Base-by-base conservation (phyloP, 2,113 vertebrate genomes). In the Mirounga angustirostris region DNA sequence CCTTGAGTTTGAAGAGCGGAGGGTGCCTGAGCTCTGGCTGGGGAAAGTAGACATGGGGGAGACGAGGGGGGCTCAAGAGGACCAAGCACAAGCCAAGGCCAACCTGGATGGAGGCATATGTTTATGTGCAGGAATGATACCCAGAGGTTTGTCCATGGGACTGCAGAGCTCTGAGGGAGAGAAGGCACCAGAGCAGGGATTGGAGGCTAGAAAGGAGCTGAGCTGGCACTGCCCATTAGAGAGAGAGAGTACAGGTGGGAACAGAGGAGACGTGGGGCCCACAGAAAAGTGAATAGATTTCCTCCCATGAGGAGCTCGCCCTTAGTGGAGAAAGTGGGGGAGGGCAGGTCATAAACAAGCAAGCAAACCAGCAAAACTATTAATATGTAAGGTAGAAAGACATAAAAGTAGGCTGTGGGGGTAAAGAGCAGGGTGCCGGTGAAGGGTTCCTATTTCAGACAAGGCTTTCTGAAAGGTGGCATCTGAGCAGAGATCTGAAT, bases 391-490 rank as follows among this genome's bases (percentile, higher is more conserved):
- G 50, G 40, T 43, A 33, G 79, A 74, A 54, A 74, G 80, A 88
- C 26, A 56, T 19, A 61, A 33, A 21, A 11, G 56, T 26, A 58
- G 96, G 24, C 13, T 7, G 15, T 1, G 24, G 1, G 1, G 67
- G 71, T 9, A 22, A 56, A 56, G 82, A 59, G 4, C 0, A 1
- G 26, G 36, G n/a, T 11, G 21, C 0, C 1, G 9, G 24, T 7
- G 28, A 56, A 0, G 71, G 28, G 4, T 33, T 58, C 63, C 79
- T 46, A 13, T 24, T 36, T 58, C 36, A 54, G 56, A 59, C 22
- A 11, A 61, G 63, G 74, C 21, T 74, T 46, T 50, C 63, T 30
- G 22, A 9, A 82, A 65, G 61, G n/a, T 26, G 43, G 10, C n/a
- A 21, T n/a, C 46, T 14, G 63, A 52, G 63, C 71, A 74, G 97